Evolutionary conservation across 2,888 invertebrate genomes (phyloP).

Genomic region (Branchellion lobata): DNA sequence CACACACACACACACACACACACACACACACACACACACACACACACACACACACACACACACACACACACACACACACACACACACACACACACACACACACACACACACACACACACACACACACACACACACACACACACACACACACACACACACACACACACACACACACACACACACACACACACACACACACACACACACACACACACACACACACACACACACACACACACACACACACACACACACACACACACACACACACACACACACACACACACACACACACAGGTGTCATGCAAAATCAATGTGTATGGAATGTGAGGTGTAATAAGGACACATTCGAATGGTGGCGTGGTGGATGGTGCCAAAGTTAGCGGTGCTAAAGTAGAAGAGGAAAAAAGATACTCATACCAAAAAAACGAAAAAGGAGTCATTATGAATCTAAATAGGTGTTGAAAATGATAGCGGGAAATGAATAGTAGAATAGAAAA

Average conservation of each 20-base stretch:
- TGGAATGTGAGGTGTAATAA: no score
- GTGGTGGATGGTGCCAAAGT: no score
- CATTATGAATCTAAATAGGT: no score
- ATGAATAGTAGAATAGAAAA: no score
- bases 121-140: conserved; percentile 38
- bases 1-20: no score
- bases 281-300: background rate
- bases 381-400: no score
- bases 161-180: background rate
- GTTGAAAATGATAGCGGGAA: no score
- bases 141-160: conserved; percentile 39
- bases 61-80: conserved; percentile 11
- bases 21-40: no score
- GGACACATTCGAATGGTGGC: no score
- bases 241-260: background rate
- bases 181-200: conserved; percentile 1
- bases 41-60: conserved; percentile 20
- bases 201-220: background rate
- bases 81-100: conserved; percentile 10
- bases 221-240: conserved; percentile 1
- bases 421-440: no score
- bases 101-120: conserved; percentile 32
- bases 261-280: background rate
- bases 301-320: no score
- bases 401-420: no score